Evolutionary conservation across 2,888 invertebrate genomes (phyloP), one percentile per base, ranked within the genome.

Genomic region (Ashinkailepas kermadecensis): DNA sequence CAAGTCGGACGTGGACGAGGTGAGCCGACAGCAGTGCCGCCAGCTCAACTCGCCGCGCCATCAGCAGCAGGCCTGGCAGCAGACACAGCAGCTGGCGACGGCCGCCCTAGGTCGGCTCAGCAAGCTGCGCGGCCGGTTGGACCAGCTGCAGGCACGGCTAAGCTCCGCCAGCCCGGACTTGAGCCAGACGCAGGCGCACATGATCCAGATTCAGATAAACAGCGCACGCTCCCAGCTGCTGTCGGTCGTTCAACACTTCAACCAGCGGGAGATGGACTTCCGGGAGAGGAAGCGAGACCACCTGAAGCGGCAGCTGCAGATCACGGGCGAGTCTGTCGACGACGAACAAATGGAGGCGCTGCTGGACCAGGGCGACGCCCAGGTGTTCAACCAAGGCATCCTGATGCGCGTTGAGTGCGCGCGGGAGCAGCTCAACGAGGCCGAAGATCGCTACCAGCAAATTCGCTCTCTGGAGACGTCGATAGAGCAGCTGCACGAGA

Each of bases 401-500:
- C 18, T 74, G 74, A 21, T 21, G 54, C 54, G 56, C 18, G 74
- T 56, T 21, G 74, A 74, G 21, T 21, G 54, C 21, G 74, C 74
- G 18, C 54, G 74, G 3, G 56, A 23, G 18, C 23, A 74, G 56
- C 74, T 74, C 54, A 56, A 56, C 21, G 74, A 74, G 54, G 74
- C 56, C 18, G 74, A 74, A 56, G 54, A 74, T 3, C 74, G 74
- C 56, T 74, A 56, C 56, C 21, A 74, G 74, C 56, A 74, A 56
- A 74, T 74, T 56, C 74, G 56, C 74, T 54, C 54, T 7, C 74
- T 74, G 21, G 74, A 54, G 56, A 56, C n/a, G 13, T 56, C 54
- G 54, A 74, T 74, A 1, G 56, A 74, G 74, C 74, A 74, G 74
- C 74, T 74, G 74, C 74, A 74, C 54, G 54, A 74, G 54, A 74